Evolutionary conservation across 2,113 vertebrate species (phyloP).

Genomic region (Fulica atra): DNA sequence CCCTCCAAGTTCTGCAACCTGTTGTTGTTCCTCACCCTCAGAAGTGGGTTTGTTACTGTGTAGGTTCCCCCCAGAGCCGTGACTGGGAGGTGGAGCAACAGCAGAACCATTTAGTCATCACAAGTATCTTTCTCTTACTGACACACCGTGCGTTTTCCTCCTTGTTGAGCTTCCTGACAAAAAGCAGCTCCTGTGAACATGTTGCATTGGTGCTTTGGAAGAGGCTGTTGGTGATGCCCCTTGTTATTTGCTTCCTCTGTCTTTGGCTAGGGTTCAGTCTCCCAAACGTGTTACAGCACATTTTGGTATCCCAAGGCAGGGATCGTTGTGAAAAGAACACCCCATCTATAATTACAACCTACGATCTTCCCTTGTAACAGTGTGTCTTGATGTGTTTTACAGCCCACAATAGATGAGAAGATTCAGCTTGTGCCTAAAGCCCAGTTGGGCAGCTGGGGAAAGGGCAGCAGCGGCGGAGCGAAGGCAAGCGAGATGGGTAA

Average conservation of each 20-base stretch:
- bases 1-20: background rate
- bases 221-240: background rate
- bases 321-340: background rate
- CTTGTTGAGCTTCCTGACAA: background rate
- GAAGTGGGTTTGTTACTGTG: background rate
- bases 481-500: constrained; percentile 93
- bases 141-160: background rate
- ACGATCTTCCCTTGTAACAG: background rate
- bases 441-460: constrained; percentile 94
- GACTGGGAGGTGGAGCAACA: background rate
- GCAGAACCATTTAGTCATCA: background rate
- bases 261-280: background rate
- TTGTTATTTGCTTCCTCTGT: background rate
- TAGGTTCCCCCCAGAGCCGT: background rate
- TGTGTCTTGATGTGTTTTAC: constrained; percentile 7
- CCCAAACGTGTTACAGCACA: background rate
- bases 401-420: constrained; percentile 98
- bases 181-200: background rate
- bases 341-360: background rate
- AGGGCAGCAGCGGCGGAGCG: constrained; percentile 97
- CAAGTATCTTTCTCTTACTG: background rate
- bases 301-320: background rate
- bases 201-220: background rate
- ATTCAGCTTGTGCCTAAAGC: constrained; percentile 97
- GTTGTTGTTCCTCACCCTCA: fast-evolving